Percentiles rank a stretch among this genome's conserved stretches.
Conservation (phyloP, 2,113 vertebrate genomes). For the Cyprinodon tularosa region DNA sequence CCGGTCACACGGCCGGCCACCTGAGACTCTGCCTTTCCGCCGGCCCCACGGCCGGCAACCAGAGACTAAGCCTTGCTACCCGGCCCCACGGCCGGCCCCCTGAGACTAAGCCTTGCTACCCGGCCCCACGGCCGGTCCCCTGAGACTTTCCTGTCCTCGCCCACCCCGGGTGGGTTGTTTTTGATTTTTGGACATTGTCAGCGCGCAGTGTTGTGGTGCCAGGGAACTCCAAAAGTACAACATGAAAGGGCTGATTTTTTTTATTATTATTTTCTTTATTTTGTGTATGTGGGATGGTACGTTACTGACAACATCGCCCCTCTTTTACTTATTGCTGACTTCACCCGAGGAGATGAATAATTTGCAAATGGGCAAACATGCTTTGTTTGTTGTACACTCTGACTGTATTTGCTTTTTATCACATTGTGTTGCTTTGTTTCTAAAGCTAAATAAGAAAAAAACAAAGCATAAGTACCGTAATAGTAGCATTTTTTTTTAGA, state of each 20-base stretch:
- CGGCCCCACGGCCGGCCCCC: too few species aligned
- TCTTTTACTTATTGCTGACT: constrained; percentile 63
- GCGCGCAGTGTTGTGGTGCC: constrained; percentile 54
- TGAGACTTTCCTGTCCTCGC: too few species aligned
- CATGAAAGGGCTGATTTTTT: constrained; percentile 66
- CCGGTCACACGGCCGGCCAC: too few species aligned
- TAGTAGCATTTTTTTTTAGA: constrained; percentile 17
- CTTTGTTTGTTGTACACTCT: constrained; percentile 62
- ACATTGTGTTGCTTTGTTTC: constrained; percentile 51
- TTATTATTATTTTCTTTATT: neutral
- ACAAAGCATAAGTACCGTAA: constrained; percentile 34
- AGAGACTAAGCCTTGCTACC: too few species aligned
- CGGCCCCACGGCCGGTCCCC: too few species aligned
- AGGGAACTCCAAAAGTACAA: constrained; percentile 69
- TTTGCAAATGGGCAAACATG: constrained; percentile 68
- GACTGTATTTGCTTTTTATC: constrained; percentile 64
- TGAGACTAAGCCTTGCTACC: too few species aligned
- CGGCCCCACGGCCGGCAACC: too few species aligned
- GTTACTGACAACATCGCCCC: constrained; percentile 63
- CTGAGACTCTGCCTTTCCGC: too few species aligned
- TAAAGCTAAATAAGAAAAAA: constrained; percentile 57
- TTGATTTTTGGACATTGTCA: too few species aligned
- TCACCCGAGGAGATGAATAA: constrained; percentile 64
- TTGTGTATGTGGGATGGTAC: constrained; percentile 63
- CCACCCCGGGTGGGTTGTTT: too few species aligned